phyloP scores from a whole-genome alignment of 2,888 invertebrate genomes.

The Chrysolina oricalcia region DNA sequence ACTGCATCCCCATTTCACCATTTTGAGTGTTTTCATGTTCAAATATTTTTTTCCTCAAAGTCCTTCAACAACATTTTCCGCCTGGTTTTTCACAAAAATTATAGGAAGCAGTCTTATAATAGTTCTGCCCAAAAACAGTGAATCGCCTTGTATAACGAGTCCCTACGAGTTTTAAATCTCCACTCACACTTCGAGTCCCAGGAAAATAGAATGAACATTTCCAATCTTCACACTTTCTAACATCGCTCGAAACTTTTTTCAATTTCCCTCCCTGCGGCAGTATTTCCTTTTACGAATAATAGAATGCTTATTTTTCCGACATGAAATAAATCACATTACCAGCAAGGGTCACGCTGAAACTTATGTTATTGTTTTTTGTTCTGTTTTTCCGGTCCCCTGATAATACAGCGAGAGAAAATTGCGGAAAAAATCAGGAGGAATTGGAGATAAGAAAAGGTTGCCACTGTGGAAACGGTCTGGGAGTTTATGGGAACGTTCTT shows the following conservation, averaged over 20 bases:
- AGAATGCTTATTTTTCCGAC: conserved; percentile 28
- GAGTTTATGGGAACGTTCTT: conserved; percentile 11
- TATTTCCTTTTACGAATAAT: conserved; percentile 25
- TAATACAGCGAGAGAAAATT: conserved; percentile 13
- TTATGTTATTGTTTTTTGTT: conserved; percentile 21
- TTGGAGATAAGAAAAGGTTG: conserved; percentile 11
- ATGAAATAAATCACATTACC: conserved; percentile 24
- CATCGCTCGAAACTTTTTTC: conserved; percentile 26
- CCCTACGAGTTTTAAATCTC: neutral
- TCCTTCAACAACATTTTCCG: too few species aligned
- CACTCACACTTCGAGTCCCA: neutral
- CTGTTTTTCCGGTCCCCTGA: conserved; percentile 22
- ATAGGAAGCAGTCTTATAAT: too few species aligned
- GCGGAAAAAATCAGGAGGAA: conserved; percentile 18
- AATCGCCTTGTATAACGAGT: too few species aligned
- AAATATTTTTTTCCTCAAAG: too few species aligned
- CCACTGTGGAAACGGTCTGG: conserved; percentile 7
- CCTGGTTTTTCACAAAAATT: too few species aligned
- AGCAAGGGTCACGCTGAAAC: conserved; percentile 27
- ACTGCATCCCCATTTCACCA: too few species aligned
- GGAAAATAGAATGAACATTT: conserved; percentile 12
- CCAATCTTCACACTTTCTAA: neutral
- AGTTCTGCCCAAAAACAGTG: too few species aligned
- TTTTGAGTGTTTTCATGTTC: too few species aligned
- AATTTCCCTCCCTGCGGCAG: conserved; percentile 22